Evolutionary conservation across 2,888 invertebrate species (phyloP).

Genomic region (Cosmia pyralina): DNA sequence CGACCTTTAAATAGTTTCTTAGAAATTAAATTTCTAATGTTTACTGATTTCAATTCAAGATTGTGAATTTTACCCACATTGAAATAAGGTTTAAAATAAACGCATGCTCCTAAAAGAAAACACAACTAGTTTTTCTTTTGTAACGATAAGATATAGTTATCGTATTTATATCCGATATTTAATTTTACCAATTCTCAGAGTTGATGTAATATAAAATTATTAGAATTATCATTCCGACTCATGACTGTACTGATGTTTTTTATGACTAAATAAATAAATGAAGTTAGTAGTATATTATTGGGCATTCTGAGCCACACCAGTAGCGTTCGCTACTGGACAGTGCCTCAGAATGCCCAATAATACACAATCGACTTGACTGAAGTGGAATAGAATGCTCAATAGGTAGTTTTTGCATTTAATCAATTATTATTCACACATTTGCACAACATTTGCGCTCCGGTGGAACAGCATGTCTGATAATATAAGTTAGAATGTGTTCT

Average conservation of each 20-base stretch:
- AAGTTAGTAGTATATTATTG: too few species aligned
- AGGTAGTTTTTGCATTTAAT: too few species aligned
- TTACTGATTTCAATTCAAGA: not conserved
- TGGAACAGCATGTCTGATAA: too few species aligned
- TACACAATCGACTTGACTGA: too few species aligned
- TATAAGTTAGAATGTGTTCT: too few species aligned
- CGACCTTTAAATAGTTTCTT: not conserved
- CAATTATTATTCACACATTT: too few species aligned
- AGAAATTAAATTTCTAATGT: not conserved
- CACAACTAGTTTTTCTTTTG: not conserved
- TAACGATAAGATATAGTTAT: not conserved
- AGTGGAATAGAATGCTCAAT: too few species aligned
- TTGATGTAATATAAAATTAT: not conserved
- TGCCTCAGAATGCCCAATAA: too few species aligned
- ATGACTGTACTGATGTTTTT: constrained; percentile 31
- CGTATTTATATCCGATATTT: not conserved
- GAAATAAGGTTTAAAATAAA: not conserved
- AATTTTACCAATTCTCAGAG: not conserved
- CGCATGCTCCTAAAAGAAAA: not conserved
- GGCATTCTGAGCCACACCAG: too few species aligned
- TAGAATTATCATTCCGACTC: not conserved
- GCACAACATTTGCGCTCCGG: too few species aligned
- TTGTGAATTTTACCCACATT: not conserved
- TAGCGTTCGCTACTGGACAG: too few species aligned
- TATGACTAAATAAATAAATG: constrained; percentile 39